phyloP scores from a whole-genome alignment of 2,113 vertebrate species.

The Corynorhinus townsendii region DNA sequence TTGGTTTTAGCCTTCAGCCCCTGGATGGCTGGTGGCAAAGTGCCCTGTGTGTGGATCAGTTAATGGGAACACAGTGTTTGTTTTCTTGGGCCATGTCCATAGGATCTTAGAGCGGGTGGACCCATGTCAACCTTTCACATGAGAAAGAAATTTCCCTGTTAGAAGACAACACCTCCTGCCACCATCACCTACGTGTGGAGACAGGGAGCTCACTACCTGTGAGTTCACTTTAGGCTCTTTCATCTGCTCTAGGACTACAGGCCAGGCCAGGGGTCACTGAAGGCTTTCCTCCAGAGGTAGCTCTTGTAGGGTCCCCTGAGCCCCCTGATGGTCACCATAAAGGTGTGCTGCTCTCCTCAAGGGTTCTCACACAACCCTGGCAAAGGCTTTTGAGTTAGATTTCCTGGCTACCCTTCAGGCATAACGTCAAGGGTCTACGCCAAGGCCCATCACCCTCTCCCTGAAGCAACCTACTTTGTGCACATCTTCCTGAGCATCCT shows the following conservation, averaged over 20 bases:
- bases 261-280: background rate
- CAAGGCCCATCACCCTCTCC: background rate
- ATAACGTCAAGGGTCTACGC: background rate
- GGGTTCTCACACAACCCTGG: background rate
- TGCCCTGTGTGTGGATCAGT: background rate
- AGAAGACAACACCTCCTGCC: background rate
- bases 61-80: background rate
- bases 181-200: background rate
- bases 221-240: background rate
- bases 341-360: background rate
- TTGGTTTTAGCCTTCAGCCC: background rate
- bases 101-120: background rate
- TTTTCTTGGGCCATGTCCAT: background rate
- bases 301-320: background rate
- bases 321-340: constrained; percentile 16
- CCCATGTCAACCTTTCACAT: background rate
- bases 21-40: background rate
- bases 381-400: background rate
- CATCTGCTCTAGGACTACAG: background rate
- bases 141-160: background rate
- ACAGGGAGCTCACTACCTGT: no score
- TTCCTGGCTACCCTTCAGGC: background rate
- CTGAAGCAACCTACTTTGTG: background rate
- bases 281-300: background rate
- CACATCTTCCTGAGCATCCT: background rate